Percentiles rank a stretch among this genome's conserved stretches.
phyloP scores from a whole-genome alignment of 2,113 vertebrate genomes.

The Pongo pygmaeus region DNA sequence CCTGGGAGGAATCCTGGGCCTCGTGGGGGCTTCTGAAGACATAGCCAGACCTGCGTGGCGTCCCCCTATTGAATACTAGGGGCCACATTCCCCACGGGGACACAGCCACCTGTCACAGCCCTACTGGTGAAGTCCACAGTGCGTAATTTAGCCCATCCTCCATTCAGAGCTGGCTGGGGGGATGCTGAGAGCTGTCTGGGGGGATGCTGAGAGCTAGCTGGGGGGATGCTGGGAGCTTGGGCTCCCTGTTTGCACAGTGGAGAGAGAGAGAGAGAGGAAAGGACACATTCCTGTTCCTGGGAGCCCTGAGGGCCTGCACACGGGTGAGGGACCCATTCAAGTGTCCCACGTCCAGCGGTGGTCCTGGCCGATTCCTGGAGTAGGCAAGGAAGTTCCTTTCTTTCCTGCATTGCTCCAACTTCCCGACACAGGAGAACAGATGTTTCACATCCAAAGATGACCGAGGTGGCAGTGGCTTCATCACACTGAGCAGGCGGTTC shows the following conservation, averaged over 20 bases:
- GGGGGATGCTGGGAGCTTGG: background rate
- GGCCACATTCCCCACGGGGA: background rate
- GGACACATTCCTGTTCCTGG: fast-evolving
- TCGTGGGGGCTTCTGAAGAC: background rate
- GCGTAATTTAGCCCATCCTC: fast-evolving
- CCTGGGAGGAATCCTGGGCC: background rate
- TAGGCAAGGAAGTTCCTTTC: background rate
- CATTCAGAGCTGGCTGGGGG: background rate
- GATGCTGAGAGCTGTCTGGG: background rate
- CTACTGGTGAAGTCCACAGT: fast-evolving
- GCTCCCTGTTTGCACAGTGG: fast-evolving
- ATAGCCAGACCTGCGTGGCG: background rate
- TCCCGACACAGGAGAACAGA: background rate
- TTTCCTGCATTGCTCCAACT: background rate
- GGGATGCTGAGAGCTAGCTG: background rate
- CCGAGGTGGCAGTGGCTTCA: background rate
- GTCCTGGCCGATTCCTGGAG: background rate
- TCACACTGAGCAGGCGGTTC: background rate
- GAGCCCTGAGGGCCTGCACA: background rate
- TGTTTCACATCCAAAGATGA: background rate
- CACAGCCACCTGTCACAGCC: no score
- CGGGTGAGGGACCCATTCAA: background rate
- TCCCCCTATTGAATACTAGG: background rate
- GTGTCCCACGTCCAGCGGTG: background rate
- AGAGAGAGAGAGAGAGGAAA: background rate